Percentiles rank a stretch among this genome's conserved stretches.
These are phyloP conservation scores for Lamproptera curius DNA, from an alignment of 2,888 invertebrate genomes.

Conservation along the genomic window DNA sequence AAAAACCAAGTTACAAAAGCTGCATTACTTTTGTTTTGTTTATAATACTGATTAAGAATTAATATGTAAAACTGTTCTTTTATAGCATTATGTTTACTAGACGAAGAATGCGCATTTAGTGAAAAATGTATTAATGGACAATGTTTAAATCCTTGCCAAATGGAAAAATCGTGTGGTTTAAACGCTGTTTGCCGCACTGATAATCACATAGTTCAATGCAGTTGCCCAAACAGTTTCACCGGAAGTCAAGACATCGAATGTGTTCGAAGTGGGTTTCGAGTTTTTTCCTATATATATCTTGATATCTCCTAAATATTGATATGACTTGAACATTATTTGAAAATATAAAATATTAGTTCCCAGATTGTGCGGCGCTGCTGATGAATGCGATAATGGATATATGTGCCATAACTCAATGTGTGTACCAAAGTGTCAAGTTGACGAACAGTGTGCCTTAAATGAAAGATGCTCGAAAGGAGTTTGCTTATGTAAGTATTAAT, in stretches of 20 bases:
- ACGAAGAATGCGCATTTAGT: slow-evolving; percentile 87
- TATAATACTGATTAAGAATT: no score
- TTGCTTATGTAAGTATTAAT: slow-evolving; percentile 83
- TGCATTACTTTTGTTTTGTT: no score
- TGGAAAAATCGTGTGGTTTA: slow-evolving; percentile 88
- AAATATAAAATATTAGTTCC: slow-evolving; percentile 77
- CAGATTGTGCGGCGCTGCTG: slow-evolving; percentile 82
- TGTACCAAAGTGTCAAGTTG: slow-evolving; percentile 84
- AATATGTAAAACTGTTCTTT: no score
- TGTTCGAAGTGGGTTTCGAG: slow-evolving; percentile 82
- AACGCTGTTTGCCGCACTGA: slow-evolving; percentile 87
- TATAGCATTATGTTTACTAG: slow-evolving; percentile 85
- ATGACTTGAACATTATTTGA: no score
- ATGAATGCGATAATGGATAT: slow-evolving; percentile 84
- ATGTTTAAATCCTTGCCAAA: slow-evolving; percentile 88
- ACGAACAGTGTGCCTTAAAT: slow-evolving; percentile 92
- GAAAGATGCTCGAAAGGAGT: slow-evolving; percentile 91
- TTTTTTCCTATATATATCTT: slow-evolving; percentile 12
- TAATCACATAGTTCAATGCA: slow-evolving; percentile 87
- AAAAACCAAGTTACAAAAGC: no score
- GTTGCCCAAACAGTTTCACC: slow-evolving; percentile 91
- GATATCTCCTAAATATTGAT: background rate
- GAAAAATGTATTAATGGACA: slow-evolving; percentile 90
- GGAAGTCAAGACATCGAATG: slow-evolving; percentile 91
- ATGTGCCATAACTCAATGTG: slow-evolving; percentile 91